Base-by-base conservation (phyloP, 2,113 vertebrate species). In the Lethenteron camtschaticum region DNA sequence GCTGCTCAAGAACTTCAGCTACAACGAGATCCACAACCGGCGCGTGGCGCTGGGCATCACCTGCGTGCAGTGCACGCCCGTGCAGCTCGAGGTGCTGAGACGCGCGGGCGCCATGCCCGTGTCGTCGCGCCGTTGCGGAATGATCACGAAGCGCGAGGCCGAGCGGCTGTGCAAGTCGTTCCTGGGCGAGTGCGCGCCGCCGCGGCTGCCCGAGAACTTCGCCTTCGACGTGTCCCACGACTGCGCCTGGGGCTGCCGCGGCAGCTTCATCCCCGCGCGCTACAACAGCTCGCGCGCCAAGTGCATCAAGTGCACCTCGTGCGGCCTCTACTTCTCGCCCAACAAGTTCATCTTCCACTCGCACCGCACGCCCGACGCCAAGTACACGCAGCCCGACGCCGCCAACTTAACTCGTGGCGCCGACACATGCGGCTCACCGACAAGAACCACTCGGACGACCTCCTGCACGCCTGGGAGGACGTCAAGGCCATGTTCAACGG, bases 401-500 rank as follows among this genome's bases (percentile, higher is more conserved):
- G 87, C 87, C 71, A 90, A 89, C 80, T 90, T 90, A 90, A 89
- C 68, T 89, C 87, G 9, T 94, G 89, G 89, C 81, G 89, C 70
- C 85, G 89, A 12, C 89, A 94, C 77, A 81, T 94, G 73, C 87
- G 86, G 72, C 85, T 94, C 72, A 83, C 85, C 12, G 90, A 88
- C 72, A 85, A 86, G 73, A 80, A 75, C 57, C 75, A 84, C 58
- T 74, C 83, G 0, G 92, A 96, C 0, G 90, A 92, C 24, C 76
- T 95, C 71, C 81, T 79, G 75, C 86, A 89, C 76, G 88, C 89
- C 13, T 95, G 90, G 90, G 90, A 95, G 82, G 90, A 94, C 59
- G 89, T 95, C 63, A 95, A 94, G 79, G 90, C 90, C 78, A 94
- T 95, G 90, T 95, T 95, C 76, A 95, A 94, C 70, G 89, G 90